Evolutionary conservation across 2,888 invertebrate genomes (phyloP).

Genomic region (Linyphia triangularis): DNA sequence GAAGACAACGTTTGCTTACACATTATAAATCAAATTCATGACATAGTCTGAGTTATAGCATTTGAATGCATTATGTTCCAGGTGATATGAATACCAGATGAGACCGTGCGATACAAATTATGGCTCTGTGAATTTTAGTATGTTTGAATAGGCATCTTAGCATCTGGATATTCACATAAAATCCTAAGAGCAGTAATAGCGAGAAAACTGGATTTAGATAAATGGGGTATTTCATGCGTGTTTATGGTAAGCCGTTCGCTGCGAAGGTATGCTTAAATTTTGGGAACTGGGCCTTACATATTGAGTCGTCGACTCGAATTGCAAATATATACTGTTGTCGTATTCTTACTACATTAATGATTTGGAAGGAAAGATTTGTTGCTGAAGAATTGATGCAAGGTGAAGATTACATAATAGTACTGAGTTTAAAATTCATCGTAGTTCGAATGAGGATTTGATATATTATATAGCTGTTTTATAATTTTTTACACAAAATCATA

Average conservation of each 20-base stretch:
- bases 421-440: too few species aligned
- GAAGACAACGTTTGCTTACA: not conserved
- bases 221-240: not conserved
- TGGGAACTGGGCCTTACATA: not conserved
- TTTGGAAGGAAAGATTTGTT: not conserved
- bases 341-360: not conserved
- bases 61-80: conserved; percentile 22
- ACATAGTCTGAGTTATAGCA: not conserved
- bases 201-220: not conserved
- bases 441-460: too few species aligned
- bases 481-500: too few species aligned
- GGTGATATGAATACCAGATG: conserved; percentile 50
- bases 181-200: not conserved
- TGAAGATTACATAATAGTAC: not conserved
- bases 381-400: not conserved
- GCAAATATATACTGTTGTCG: too few species aligned
- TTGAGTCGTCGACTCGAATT: not conserved
- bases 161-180: conserved; percentile 4
- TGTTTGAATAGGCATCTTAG: not conserved
- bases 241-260: conserved; percentile 7
- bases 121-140: not conserved
- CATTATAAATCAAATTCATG: not conserved
- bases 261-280: not conserved
- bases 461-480: too few species aligned
- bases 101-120: conserved; percentile 8